Evolutionary conservation across 2,797 vertebrate species (phyloP), one percentile per base, ranked within the genome.

Genomic region (Meda fulgida): DNA sequence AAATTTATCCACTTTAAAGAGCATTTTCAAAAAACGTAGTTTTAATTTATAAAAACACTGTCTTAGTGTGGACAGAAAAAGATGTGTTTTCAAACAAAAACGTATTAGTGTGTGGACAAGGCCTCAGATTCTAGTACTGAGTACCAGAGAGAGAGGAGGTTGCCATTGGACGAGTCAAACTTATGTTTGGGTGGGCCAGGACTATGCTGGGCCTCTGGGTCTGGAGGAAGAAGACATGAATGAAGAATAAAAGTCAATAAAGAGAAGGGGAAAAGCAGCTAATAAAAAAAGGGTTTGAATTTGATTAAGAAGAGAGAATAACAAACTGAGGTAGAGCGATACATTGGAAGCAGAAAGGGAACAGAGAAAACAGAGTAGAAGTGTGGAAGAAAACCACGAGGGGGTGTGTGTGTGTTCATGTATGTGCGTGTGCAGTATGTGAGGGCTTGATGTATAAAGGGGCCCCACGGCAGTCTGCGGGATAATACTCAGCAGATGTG

Each of bases 401-500:
- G 55, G 40, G 7, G 29, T 26, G 71, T 77, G 46, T 16, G 81
- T 72, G 75, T 78, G 55, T 65, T 58, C 36, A 58, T 70, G 36
- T 81, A 63, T 53, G 43, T 38, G 58, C 75, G 70, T 69, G 86
- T 78, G 78, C 55, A 63, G 83, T 72, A 51, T 82, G 72, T 83
- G 69, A 46, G 40, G 69, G 69, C 58, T 84, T 83, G 86, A 85
- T 85, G 84, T 79, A 87, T 87, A 80, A 87, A 86, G 86, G 70
- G 82, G 85, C 87, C 78, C 87, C 79, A 85, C 18, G 78, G 77
- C 81, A 87, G 89, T 88, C 86, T 87, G 83, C 63, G 60, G 78
- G 78, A 87, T 87, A 90, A 90, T 89, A 88, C 73, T 75, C 65
- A 76, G 86, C 89, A 90, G 88, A 89, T 90, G 88, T 89, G 86